Conservation (phyloP, 2,113 vertebrate species). For the Strigops habroptila region DNA sequence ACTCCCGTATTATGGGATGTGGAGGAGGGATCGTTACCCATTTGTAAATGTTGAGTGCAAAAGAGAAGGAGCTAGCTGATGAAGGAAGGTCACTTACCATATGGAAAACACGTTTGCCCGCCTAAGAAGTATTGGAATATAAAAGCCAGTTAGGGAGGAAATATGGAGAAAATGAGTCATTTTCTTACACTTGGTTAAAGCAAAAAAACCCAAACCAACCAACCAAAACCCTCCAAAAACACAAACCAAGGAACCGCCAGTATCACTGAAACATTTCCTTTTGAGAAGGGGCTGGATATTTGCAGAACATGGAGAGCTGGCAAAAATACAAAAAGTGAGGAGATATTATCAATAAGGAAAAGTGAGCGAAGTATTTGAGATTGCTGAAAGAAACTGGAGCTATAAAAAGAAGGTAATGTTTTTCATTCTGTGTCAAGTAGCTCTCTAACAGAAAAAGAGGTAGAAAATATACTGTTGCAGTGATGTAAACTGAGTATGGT, state of each 20-base stretch:
- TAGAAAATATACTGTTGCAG: not conserved
- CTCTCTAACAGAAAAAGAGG: not conserved
- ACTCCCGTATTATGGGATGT: not conserved
- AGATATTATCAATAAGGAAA: not conserved
- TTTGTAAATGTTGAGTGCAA: not conserved
- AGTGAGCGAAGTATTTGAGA: not conserved
- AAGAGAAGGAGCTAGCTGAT: not conserved
- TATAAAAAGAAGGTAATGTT: not conserved
- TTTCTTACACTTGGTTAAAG: not conserved
- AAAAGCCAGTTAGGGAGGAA: not conserved
- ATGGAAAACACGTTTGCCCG: not conserved
- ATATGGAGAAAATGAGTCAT: rapidly evolving
- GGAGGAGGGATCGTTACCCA: not conserved
- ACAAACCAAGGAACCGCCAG: not conserved
- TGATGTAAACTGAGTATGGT: not conserved
- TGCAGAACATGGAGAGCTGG: not conserved
- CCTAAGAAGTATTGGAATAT: not conserved
- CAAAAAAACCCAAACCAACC: not conserved
- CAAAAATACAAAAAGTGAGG: not conserved
- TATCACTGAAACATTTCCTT: not conserved
- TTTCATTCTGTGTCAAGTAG: not conserved
- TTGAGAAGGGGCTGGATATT: not conserved
- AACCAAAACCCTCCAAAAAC: not conserved
- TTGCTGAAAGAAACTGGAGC: not conserved
- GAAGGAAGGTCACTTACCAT: not conserved